Conservation (phyloP, 1,140 invertebrate genomes). For the Diuraphis noxia region DNA sequence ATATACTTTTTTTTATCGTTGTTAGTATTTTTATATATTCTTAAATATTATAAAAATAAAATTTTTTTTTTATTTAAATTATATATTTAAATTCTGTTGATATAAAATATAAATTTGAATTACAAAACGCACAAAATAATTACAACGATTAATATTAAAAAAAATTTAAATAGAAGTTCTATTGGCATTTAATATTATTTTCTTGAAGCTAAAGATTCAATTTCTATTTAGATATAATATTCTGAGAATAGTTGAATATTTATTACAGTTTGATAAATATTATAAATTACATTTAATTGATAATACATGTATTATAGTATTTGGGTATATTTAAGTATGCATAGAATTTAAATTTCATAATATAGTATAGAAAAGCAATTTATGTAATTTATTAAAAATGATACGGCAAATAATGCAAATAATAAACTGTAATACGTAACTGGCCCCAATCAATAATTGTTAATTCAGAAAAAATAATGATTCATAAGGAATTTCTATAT, state of each 20-base stretch:
- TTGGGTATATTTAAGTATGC: not conserved
- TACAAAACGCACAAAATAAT: not conserved
- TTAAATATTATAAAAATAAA: not conserved
- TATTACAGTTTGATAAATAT: too few relatives aligned
- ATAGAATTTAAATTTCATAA: not conserved
- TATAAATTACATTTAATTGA: not conserved
- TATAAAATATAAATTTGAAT: not conserved
- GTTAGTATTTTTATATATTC: not conserved
- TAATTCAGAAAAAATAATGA: not conserved
- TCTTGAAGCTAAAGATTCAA: not conserved
- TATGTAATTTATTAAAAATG: not conserved
- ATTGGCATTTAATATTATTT: not conserved
- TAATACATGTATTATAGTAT: too few relatives aligned
- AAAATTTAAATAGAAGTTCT: constrained; percentile 7
- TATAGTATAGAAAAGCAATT: not conserved
- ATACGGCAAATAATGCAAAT: not conserved
- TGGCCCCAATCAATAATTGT: not conserved
- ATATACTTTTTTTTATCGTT: not conserved
- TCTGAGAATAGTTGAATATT: not conserved
- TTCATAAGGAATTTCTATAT: not conserved
- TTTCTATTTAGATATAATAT: not conserved
- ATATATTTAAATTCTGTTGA: not conserved
- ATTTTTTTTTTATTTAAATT: not conserved
- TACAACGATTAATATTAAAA: not conserved
- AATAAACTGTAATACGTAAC: not conserved